A percentile compares a stretch with the other conserved stretches of the same genome.
phyloP scores from a whole-genome alignment of 2,888 invertebrate species.

The Dryadula phaetusa region DNA sequence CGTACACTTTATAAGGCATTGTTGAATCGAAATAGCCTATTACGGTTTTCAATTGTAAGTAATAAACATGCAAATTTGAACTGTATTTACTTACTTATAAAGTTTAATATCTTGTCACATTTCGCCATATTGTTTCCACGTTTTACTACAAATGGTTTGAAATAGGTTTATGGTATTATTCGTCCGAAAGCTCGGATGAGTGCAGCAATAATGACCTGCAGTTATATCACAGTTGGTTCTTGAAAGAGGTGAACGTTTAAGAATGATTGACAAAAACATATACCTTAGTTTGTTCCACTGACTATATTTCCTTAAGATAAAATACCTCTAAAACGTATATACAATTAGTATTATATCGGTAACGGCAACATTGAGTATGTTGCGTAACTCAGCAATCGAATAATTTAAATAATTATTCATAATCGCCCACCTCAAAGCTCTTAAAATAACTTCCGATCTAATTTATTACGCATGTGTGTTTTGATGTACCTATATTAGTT shows the following conservation, averaged over 20 bases:
- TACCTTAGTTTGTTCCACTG: neutral
- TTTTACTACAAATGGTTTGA: constrained; percentile 23
- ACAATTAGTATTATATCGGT: neutral
- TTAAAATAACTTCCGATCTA: constrained; percentile 77
- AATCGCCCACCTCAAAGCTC: constrained; percentile 20
- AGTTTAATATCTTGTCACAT: constrained; percentile 6
- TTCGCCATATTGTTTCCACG: constrained; percentile 18
- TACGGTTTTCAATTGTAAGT: constrained; percentile 18
- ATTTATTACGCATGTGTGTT: constrained; percentile 81
- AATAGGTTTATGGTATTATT: constrained; percentile 27
- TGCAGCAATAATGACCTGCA: constrained; percentile 57
- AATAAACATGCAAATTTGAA: constrained; percentile 10
- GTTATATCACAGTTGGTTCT: constrained; percentile 64
- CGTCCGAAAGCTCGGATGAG: constrained; percentile 25
- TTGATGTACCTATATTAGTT: constrained; percentile 79
- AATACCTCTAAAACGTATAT: neutral
- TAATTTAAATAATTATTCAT: constrained; percentile 19
- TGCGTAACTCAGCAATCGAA: neutral
- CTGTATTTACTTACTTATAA: constrained; percentile 4
- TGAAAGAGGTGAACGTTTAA: constrained; percentile 12
- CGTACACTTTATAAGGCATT: constrained; percentile 16
- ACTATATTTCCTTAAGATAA: neutral
- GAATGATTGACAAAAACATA: constrained; percentile 10
- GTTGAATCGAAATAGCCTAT: constrained; percentile 26
- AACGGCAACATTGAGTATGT: neutral